Evolutionary conservation across 2,888 invertebrate species (phyloP).

Genomic region (Pyrocoelia pectoralis): DNA sequence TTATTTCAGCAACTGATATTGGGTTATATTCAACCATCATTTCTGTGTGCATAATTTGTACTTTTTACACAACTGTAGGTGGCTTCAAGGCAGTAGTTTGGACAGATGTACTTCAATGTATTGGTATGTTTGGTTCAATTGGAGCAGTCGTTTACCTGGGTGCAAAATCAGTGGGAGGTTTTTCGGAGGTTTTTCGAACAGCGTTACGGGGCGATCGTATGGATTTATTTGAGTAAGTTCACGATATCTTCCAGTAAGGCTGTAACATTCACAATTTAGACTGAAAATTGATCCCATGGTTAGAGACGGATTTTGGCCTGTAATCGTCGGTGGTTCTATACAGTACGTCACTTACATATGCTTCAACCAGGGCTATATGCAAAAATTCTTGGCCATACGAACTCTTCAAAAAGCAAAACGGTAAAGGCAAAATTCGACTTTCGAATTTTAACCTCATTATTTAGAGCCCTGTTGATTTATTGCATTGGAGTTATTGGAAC

Average conservation of each 20-base stretch:
- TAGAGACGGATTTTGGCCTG: constrained; percentile 69
- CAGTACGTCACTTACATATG: constrained; percentile 66
- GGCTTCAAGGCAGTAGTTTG: constrained; percentile 72
- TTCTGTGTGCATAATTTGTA: constrained; percentile 74
- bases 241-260: not conserved
- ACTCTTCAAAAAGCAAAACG: constrained; percentile 64
- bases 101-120: constrained; percentile 67
- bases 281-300: constrained; percentile 59
- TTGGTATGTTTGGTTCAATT: constrained; percentile 64
- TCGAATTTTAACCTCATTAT: not conserved
- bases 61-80: constrained; percentile 77
- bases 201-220: constrained; percentile 65
- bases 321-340: constrained; percentile 65
- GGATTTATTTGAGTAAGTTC: constrained; percentile 67
- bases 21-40: constrained; percentile 70
- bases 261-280: not conserved
- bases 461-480: constrained; percentile 25
- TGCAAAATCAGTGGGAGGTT: constrained; percentile 63
- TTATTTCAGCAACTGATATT: constrained; percentile 69
- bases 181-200: constrained; percentile 65
- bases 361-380: constrained; percentile 67
- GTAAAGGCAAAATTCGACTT: constrained; percentile 47
- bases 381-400: constrained; percentile 68
- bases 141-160: constrained; percentile 67
- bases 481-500: constrained; percentile 64